Base-by-base conservation (phyloP, 2,797 vertebrate genomes). In the Nannoperca obscura region DNA sequence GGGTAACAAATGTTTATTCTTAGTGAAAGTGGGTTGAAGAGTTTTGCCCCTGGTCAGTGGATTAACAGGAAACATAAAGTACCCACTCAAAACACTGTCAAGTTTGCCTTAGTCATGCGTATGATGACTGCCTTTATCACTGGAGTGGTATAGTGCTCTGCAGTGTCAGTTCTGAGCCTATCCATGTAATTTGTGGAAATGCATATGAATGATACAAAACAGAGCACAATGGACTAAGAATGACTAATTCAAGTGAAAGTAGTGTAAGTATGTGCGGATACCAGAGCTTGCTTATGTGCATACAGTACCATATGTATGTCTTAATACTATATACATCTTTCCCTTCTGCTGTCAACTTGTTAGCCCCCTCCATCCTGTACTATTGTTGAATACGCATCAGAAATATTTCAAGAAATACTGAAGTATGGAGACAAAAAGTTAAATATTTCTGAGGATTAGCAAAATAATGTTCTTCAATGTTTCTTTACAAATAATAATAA, bases 401-500 rank as follows among this genome's bases (percentile, higher is more conserved):
- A 36, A 13, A 60, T 55, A 30, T 55, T 1, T 22, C 17, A 27
- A 9, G 19, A 70, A 38, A 63, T 17, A 50, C 5, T 38, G 2
- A 55, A 24, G 27, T 7, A 60, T 11, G 22, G 7, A 17, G 46
- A 34, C 24, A n/a, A 22, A 60, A 40, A 71, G 8, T 9, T 49
- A n/a, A 15, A 55, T 7, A 17, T 27, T 12, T 19, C 20, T 22
- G 5, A 47, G 24, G 49, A 44, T 42, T 62, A 9, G 10, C 34
- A 17, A 11, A 32, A 3, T 11, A 12, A 75, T 67, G 20, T 7
- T 30, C 19, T n/a, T 12, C 38, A 40, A 2, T 73, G n/a, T 34
- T 63, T 54, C 22, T 54, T 53, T 62, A n/a, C 30, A 46, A 66
- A 52, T 17, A 52, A 54, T 44, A 59, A 32, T 5, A 60, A 60